phyloP scores from a whole-genome alignment of 2,797 vertebrate genomes.

The Calcarius lapponicus region DNA sequence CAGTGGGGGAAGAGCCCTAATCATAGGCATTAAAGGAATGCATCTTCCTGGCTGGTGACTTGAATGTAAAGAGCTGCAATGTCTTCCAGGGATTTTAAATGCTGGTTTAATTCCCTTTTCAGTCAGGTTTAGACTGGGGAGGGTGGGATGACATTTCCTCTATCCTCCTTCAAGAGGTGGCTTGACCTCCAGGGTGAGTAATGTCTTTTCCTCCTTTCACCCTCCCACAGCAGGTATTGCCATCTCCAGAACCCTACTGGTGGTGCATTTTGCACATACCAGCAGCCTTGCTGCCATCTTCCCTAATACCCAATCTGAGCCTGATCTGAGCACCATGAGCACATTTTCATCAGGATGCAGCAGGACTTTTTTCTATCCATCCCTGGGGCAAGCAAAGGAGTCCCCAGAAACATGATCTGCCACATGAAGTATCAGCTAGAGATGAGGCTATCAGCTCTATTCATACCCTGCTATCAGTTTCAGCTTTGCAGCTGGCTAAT shows the following conservation, averaged over 20 bases:
- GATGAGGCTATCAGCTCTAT: not conserved
- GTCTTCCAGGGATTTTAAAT: not conserved
- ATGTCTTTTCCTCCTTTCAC: not conserved
- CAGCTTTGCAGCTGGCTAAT: not conserved
- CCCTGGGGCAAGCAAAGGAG: not conserved
- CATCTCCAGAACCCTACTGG: not conserved
- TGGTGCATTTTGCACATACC: not conserved
- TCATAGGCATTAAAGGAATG: slow-evolving; percentile 5
- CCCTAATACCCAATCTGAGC: not conserved
- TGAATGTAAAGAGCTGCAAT: not conserved
- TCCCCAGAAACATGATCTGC: not conserved
- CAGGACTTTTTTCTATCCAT: not conserved
- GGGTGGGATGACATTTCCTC: not conserved
- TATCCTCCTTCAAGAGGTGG: not conserved
- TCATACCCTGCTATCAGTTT: not conserved
- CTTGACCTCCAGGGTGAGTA: not conserved
- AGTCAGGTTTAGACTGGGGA: not conserved
- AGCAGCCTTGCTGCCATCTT: not conserved
- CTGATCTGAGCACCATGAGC: not conserved
- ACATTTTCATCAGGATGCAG: not conserved
- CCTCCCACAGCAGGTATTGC: not conserved
- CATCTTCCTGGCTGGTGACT: slow-evolving; percentile 24
- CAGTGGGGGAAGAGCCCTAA: slow-evolving; percentile 14
- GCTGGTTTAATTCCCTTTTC: not conserved
- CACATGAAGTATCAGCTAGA: not conserved